Evolutionary conservation across 2,113 vertebrate genomes (phyloP).

Genomic region (Burhinus oedicnemus): DNA sequence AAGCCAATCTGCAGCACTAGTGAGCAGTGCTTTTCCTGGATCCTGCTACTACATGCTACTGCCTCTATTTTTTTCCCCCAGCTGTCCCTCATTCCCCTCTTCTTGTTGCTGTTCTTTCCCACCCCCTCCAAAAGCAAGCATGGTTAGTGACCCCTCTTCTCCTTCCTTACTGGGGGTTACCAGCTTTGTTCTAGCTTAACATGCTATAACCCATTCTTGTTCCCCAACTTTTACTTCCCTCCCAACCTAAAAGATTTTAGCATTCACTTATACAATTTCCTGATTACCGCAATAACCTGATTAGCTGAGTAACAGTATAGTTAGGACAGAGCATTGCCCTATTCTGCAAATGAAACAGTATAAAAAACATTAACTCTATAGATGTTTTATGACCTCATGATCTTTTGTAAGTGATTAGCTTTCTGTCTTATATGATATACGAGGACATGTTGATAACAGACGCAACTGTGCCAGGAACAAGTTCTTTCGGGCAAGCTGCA

Average conservation of each 20-base stretch:
- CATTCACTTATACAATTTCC: background rate
- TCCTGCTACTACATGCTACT: background rate
- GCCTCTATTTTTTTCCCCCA: background rate
- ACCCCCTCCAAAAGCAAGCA: background rate
- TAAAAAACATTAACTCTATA: background rate
- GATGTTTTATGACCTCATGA: background rate
- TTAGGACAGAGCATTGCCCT: background rate
- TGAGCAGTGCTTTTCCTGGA: background rate
- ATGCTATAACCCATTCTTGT: background rate
- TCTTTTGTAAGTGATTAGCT: background rate
- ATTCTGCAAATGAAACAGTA: background rate
- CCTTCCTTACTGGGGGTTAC: background rate
- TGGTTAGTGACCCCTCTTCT: background rate
- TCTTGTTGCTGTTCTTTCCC: background rate
- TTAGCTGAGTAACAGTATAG: background rate
- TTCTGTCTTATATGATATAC: background rate
- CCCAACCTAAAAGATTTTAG: background rate
- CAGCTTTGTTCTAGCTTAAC: background rate
- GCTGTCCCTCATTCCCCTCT: background rate
- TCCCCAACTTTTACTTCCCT: background rate
- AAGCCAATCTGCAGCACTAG: background rate
- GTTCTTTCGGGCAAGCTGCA: background rate
- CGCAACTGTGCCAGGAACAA: slow-evolving; percentile 1
- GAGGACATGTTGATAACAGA: background rate
- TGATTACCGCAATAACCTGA: background rate